Evolutionary conservation across 2,888 invertebrate genomes (phyloP).

Genomic region (Dione juno): DNA sequence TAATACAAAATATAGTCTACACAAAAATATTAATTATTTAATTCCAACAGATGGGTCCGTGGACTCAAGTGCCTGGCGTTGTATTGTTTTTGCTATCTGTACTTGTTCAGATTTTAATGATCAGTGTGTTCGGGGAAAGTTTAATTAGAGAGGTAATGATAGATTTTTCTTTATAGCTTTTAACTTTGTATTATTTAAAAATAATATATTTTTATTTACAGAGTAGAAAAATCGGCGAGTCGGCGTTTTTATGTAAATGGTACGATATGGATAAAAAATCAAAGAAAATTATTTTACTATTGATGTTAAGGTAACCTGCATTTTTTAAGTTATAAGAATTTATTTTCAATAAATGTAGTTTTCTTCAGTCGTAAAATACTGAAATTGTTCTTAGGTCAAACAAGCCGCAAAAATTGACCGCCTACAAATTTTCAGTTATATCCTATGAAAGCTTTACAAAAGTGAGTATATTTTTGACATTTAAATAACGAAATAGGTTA

Average conservation of each 20-base stretch:
- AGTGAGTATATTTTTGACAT: constrained; percentile 51
- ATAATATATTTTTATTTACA: constrained; percentile 47
- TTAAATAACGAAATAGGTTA: background rate
- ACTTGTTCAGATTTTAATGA: constrained; percentile 67
- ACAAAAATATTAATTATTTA: background rate
- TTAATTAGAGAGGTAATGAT: constrained; percentile 62
- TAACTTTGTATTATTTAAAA: background rate
- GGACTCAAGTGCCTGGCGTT: constrained; percentile 61
- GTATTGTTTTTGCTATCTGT: constrained; percentile 64
- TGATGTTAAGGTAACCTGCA: constrained; percentile 61
- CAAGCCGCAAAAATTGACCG: constrained; percentile 65
- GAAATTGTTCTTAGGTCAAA: constrained; percentile 56
- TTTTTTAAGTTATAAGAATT: constrained; percentile 3
- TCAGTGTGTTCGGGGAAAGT: constrained; percentile 70
- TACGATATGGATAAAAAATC: constrained; percentile 62
- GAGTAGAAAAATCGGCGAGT: constrained; percentile 63
- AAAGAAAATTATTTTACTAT: constrained; percentile 61
- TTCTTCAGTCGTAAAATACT: background rate
- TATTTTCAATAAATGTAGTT: background rate
- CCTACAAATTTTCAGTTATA: constrained; percentile 72
- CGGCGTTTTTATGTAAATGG: constrained; percentile 67
- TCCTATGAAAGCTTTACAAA: constrained; percentile 69
- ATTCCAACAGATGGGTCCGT: constrained; percentile 53
- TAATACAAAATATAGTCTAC: background rate
- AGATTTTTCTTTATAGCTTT: background rate